phyloP scores from a whole-genome alignment of 2,888 invertebrate genomes.

The Torymus aiolomorphi region DNA sequence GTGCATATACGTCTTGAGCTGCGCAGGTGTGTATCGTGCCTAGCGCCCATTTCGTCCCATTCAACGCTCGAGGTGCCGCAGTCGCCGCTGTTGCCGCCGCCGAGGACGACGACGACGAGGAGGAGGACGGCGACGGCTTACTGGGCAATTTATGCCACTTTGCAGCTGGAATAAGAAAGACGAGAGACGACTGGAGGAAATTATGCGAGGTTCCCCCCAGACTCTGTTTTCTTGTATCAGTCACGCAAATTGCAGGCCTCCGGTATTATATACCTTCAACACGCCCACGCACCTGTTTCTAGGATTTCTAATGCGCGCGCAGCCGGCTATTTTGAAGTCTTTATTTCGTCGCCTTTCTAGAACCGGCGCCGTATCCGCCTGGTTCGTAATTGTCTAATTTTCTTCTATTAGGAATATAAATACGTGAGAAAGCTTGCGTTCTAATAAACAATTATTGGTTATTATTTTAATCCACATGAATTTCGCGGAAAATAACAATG shows the following conservation, averaged over 20 bases:
- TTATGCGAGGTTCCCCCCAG: slow-evolving; percentile 23
- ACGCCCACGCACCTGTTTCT: slow-evolving; percentile 56
- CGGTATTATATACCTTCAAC: slow-evolving; percentile 23
- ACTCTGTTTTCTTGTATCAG: slow-evolving; percentile 36
- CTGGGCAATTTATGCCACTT: slow-evolving; percentile 33
- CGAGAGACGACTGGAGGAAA: not conserved
- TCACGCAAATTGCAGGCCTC: slow-evolving; percentile 52
- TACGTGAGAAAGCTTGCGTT: not conserved
- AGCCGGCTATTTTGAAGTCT: slow-evolving; percentile 31
- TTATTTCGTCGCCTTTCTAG: slow-evolving; percentile 15
- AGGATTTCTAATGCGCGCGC: slow-evolving; percentile 44
- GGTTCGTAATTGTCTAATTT: slow-evolving; percentile 27
- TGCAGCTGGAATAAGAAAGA: slow-evolving; percentile 40
- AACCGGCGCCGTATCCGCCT: not conserved
- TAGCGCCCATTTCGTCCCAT: too few relatives aligned
- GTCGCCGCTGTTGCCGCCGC: too few relatives aligned
- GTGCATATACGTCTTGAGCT: not conserved
- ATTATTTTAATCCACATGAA: not conserved
- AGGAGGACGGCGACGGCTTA: not conserved
- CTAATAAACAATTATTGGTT: not conserved
- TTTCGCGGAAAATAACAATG: too few relatives aligned
- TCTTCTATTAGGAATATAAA: not conserved
- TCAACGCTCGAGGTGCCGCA: slow-evolving; percentile 25
- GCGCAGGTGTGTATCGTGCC: slow-evolving; percentile 41
- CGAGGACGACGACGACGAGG: too few relatives aligned